A percentile compares a stretch with the other conserved stretches of the same genome.
These are phyloP conservation scores for Microchrysa polita DNA, from an alignment of 2,888 invertebrate genomes.

Conservation along the genomic window DNA sequence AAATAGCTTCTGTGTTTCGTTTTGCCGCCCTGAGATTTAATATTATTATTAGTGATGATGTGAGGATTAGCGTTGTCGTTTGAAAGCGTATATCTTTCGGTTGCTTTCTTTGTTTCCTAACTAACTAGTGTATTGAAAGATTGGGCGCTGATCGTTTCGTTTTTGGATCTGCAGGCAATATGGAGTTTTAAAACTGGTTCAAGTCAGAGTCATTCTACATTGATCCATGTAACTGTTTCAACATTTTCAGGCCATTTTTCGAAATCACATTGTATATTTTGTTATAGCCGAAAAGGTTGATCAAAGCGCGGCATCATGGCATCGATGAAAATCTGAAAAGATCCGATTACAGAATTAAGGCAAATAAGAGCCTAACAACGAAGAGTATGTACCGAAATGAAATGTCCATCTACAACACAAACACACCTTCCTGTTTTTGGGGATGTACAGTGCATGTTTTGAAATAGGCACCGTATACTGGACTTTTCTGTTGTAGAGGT, in stretches of 20 bases:
- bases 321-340: conserved; percentile 4
- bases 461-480: no score
- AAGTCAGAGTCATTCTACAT: background rate
- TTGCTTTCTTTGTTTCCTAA: conserved; percentile 3
- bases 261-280: background rate
- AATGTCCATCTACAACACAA: no score
- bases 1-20: conserved; percentile 40
- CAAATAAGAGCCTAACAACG: background rate
- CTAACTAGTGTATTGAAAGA: background rate
- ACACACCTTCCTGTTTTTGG: no score
- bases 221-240: conserved; percentile 1
- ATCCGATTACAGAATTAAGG: conserved; percentile 26
- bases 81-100: conserved; percentile 8
- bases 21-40: background rate
- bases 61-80: conserved; percentile 17
- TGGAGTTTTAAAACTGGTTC: background rate
- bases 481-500: no score
- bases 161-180: background rate
- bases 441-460: no score
- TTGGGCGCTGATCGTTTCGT: background rate
- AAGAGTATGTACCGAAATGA: background rate
- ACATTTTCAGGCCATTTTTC: background rate
- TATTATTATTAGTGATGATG: conserved; percentile 12
- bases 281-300: background rate
- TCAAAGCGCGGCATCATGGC: conserved; percentile 23